These are phyloP conservation scores for Euzophera pinguis DNA, from an alignment of 2,888 invertebrate species.

Conservation along the genomic window DNA sequence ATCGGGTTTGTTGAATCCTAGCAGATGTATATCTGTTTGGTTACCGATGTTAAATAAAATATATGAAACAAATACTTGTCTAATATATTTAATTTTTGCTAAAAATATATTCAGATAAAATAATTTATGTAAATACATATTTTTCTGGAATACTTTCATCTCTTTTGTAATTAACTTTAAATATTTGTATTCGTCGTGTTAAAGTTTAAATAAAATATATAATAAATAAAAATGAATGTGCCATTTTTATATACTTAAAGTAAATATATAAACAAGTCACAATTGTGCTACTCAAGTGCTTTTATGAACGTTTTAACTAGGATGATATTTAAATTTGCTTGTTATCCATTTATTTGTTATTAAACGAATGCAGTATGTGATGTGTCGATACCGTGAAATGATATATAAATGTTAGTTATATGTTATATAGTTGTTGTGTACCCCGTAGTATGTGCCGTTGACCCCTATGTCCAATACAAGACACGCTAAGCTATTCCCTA, in stretches of 20 bases:
- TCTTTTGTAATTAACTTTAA: conserved; percentile 49
- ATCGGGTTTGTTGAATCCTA: conserved; percentile 50
- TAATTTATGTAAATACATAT: conserved; percentile 65
- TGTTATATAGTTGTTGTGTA: conserved; percentile 29
- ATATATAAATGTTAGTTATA: conserved; percentile 43
- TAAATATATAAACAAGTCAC: conserved; percentile 37
- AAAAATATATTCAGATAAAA: conserved; percentile 40
- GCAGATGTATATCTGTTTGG: conserved; percentile 36
- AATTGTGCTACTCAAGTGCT: conserved; percentile 74
- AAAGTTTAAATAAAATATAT: conserved; percentile 53
- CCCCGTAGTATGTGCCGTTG: conserved; percentile 37
- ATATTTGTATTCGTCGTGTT: conserved; percentile 56
- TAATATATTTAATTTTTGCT: conserved; percentile 55
- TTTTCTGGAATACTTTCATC: conserved; percentile 36
- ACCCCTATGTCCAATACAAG: conserved; percentile 19
- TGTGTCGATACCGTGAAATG: conserved; percentile 37
- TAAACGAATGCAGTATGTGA: conserved; percentile 48
- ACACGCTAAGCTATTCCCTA: conserved; percentile 19
- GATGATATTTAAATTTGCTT: conserved; percentile 78
- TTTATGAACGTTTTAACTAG: conserved; percentile 62
- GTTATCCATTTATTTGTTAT: conserved; percentile 51
- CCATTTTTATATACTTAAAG: conserved; percentile 55
- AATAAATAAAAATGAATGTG: conserved; percentile 54
- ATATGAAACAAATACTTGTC: conserved; percentile 33
- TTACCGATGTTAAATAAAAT: conserved; percentile 39